Base-by-base conservation (phyloP, 2,113 vertebrate genomes). In the Marmota flaviventris region DNA sequence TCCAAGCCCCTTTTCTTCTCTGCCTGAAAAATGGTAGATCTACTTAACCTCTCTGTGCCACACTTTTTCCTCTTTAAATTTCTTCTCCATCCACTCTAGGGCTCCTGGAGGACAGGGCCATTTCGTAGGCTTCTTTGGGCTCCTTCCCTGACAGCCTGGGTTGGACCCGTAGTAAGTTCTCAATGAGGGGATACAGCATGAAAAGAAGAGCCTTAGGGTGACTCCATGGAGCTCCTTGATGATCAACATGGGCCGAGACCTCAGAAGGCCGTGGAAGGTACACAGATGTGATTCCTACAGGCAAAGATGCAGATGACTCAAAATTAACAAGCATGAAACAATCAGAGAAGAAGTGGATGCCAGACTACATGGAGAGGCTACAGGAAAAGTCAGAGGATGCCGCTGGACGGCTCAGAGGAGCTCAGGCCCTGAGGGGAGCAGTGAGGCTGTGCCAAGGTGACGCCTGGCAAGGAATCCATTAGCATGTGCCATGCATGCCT, bases 351-450 rank as follows among this genome's bases (percentile, higher is more conserved):
- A 29, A 48, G n/a, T 45, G 48, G 75, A 56, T 18, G 8, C 34
- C 89, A 89, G 73, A 61, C 51, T 27, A 13, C 4, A 4, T 29
- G 70, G 61, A 20, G 61, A 82, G 34, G 73, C 22, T 39, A 65
- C 25, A 10, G 67, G 75, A 94, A 56, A 53, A 32, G 61, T 48
- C 25, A 39, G 48, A 92, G 8, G n/a, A 70, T 42, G 70, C 58
- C 5, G 0, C 27, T 25, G 32, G 25, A 89, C 79, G 72, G n/a
- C 45, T 20, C 5, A 48, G 90, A 79, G 90, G 32, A 69, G 3
- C 37, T 58, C 8, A 45, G 73, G 17, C 32, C 67, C 63, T 0
- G 0, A 8, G 14, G 67, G 39, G 0, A 25, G 48, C 9, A n/a
- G 29, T 6, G 0, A 29, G 48, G 29, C 32, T 48, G 8, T 78